These are phyloP conservation scores for Zophobas morio DNA, from an alignment of 1,140 invertebrate species.

Conservation along the genomic window DNA sequence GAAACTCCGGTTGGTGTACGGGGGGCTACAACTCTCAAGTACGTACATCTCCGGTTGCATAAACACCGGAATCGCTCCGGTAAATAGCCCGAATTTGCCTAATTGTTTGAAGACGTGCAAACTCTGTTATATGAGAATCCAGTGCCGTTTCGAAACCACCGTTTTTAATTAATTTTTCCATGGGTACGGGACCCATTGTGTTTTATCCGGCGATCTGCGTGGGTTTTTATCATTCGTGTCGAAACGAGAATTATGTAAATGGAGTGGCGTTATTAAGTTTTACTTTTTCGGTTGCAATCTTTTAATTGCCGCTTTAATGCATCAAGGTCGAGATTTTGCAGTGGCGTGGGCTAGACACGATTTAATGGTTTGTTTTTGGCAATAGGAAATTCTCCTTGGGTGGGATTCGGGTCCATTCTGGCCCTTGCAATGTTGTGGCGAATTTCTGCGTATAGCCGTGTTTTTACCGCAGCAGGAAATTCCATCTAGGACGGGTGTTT, in stretches of 20 bases:
- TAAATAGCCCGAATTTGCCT: not conserved
- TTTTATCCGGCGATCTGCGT: conserved; percentile 31
- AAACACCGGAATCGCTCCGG: too few relatives aligned
- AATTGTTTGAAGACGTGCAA: not conserved
- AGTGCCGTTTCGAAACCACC: conserved; percentile 25
- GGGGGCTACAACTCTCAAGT: too few relatives aligned
- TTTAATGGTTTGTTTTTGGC: not conserved
- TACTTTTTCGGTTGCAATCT: conserved; percentile 32
- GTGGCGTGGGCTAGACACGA: not conserved
- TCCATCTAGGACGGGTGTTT: conserved; percentile 21
- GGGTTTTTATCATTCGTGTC: conserved; percentile 30
- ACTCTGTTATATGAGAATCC: not conserved
- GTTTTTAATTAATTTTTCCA: conserved; percentile 28
- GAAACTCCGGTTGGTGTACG: too few relatives aligned
- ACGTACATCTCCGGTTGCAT: too few relatives aligned
- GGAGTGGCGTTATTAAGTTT: conserved; percentile 11
- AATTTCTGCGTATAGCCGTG: conserved; percentile 13
- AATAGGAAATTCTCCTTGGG: too few relatives aligned
- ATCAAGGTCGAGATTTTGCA: conserved; percentile 21
- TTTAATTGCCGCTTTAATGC: conserved; percentile 22
- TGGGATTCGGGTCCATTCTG: not conserved
- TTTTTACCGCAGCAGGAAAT: conserved; percentile 27
- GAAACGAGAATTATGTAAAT: conserved; percentile 39
- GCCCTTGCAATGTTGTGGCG: not conserved
- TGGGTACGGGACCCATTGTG: conserved; percentile 29